Evolutionary conservation across 2,113 vertebrate species (phyloP).

Genomic region (Barbus barbus): DNA sequence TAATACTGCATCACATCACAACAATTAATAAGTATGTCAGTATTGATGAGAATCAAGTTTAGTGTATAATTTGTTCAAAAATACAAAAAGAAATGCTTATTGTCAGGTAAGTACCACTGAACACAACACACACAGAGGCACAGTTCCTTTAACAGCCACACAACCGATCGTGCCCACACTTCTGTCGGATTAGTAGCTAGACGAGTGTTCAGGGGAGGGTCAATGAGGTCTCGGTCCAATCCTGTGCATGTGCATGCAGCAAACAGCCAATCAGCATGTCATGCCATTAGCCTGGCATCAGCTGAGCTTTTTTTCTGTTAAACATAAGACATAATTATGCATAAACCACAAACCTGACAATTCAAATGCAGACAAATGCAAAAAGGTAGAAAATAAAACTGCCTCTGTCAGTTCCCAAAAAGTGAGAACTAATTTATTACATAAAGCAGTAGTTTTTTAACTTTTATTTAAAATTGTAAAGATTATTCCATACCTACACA

Average conservation of each 20-base stretch:
- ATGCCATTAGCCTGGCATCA: conserved; percentile 86
- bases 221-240: conserved; percentile 86
- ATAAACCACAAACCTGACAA: conserved; percentile 11
- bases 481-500: background rate
- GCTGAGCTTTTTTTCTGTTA: conserved; percentile 80
- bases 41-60: background rate
- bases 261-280: conserved; percentile 90
- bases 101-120: background rate
- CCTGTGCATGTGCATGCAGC: conserved; percentile 94
- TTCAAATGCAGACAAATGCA: conserved; percentile 50
- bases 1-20: background rate
- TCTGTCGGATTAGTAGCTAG: conserved; percentile 80
- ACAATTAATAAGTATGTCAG: conserved; percentile 1
- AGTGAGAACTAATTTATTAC: no score
- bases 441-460: background rate
- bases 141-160: background rate
- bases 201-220: conserved; percentile 81
- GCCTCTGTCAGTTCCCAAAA: no score
- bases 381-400: no score
- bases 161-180: conserved; percentile 51
- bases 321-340: conserved; percentile 75
- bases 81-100: background rate
- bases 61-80: background rate
- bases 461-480: background rate
- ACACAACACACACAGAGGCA: conserved; percentile 22